These are phyloP conservation scores for Nasonia longicornis DNA, from an alignment of 1,140 invertebrate species.

Conservation along the genomic window DNA sequence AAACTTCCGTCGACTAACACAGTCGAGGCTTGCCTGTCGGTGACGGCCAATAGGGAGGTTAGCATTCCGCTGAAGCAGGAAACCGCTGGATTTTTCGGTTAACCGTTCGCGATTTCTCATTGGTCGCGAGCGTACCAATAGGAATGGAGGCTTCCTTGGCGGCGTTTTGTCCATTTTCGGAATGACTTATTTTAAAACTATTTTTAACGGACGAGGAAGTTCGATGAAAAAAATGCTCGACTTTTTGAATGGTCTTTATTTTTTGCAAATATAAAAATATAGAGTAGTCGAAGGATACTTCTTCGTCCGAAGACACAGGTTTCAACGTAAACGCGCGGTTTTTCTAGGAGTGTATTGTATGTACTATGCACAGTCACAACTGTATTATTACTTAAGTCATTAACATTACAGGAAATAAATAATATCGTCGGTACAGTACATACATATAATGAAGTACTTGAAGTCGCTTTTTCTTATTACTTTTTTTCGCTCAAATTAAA, in stretches of 20 bases:
- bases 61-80: neutral
- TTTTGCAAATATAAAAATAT: neutral
- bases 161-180: neutral
- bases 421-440: too few species aligned
- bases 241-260: neutral
- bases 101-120: neutral
- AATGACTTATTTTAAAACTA: neutral
- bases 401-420: too few species aligned
- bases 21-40: neutral
- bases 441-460: too few species aligned
- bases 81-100: neutral
- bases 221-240: too few species aligned
- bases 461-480: neutral
- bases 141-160: neutral
- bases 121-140: conserved; percentile 28
- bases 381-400: too few species aligned
- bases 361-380: too few species aligned
- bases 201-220: neutral
- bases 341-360: neutral
- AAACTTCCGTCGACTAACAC: conserved; percentile 43
- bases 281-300: neutral
- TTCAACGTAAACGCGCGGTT: neutral
- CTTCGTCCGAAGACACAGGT: neutral
- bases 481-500: neutral
- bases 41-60: neutral